Base-by-base conservation (phyloP, 2,888 invertebrate species). In the Dynastes grantii region DNA sequence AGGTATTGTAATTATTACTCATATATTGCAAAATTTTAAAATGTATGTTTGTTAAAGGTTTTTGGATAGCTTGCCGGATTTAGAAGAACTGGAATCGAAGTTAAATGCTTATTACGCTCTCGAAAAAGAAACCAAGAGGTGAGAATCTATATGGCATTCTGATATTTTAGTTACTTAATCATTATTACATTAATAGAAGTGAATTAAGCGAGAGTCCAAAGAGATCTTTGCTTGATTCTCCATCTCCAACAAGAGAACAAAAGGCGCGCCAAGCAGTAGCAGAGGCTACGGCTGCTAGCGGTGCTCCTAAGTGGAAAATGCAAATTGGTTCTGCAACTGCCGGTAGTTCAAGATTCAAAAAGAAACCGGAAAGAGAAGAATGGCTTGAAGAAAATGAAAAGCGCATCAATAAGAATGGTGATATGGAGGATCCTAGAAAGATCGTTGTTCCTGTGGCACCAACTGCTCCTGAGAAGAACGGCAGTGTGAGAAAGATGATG, bases 81-180 rank as follows among this genome's bases (percentile, higher is more conserved):
- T 95, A 80, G 94, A 94, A 85, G 94, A 95, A 86, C 88, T 95
- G 85, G 94, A 95, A 88, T 93, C 94, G 0, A 95, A 95, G 86
- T 90, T 95, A 84, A 93, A 91, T 88, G 95, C 95, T 65, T 95
- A 95, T 89, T 95, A 95, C 88, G 94, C 94, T 89, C 92, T 95
- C 80, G 94, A 95, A 85, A 94, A 94, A 88, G 91, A 91, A 80
- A 87, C 90, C 61, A 92, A 92, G 87, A 90, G 91, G 92, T 92
- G 88, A 87, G 88, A 84, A 37, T 61, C 32, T 16, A 75, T 16
- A 8, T 11, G 45, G 8, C 16, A 11, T 11, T 9, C 11, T 32
- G 49, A 45, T 55, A 51, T 49, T 49, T 61, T 61, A 63, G 11
- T 63, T 51, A 61, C 9, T 76, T 11, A n/a, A 9, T 22, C 22